A percentile compares a stretch with the other conserved stretches of the same genome.
Evolutionary conservation across 2,797 vertebrate genomes (phyloP).

Genomic region (Thaleichthys pacificus): DNA sequence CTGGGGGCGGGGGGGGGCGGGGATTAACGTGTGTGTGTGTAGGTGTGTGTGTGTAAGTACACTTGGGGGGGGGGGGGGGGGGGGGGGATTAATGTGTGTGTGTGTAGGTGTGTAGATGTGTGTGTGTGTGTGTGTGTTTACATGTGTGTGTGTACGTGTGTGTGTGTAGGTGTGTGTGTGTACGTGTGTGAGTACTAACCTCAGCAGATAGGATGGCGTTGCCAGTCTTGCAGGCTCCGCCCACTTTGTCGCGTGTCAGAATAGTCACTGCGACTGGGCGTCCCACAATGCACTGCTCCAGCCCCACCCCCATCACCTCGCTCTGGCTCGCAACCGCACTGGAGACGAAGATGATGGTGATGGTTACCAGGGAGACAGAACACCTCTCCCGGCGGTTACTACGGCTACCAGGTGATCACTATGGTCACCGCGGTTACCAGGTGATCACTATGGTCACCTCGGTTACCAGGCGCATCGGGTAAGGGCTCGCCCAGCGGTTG

Average conservation of each 20-base stretch:
- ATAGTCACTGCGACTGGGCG: slow-evolving; percentile 91
- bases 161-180: slow-evolving; percentile 1
- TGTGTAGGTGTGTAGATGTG: background rate
- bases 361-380: no score
- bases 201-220: slow-evolving; percentile 93
- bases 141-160: slow-evolving; percentile 4
- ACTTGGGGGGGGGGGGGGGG: slow-evolving; percentile 60
- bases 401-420: no score
- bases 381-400: no score
- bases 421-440: no score
- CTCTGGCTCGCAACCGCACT: slow-evolving; percentile 96
- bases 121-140: slow-evolving; percentile 1
- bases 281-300: slow-evolving; percentile 92
- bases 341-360: background rate
- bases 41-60: slow-evolving; percentile 52
- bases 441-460: no score
- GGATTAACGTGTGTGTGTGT: background rate
- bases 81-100: background rate
- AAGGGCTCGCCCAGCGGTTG: no score
- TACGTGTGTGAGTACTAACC: slow-evolving; percentile 36
- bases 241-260: slow-evolving; percentile 95
- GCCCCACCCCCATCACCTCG: slow-evolving; percentile 88
- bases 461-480: no score
- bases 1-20: slow-evolving; percentile 29
- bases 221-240: slow-evolving; percentile 92